Evolutionary conservation across 2,113 vertebrate species (phyloP).

Genomic region (Galemys pyrenaicus): DNA sequence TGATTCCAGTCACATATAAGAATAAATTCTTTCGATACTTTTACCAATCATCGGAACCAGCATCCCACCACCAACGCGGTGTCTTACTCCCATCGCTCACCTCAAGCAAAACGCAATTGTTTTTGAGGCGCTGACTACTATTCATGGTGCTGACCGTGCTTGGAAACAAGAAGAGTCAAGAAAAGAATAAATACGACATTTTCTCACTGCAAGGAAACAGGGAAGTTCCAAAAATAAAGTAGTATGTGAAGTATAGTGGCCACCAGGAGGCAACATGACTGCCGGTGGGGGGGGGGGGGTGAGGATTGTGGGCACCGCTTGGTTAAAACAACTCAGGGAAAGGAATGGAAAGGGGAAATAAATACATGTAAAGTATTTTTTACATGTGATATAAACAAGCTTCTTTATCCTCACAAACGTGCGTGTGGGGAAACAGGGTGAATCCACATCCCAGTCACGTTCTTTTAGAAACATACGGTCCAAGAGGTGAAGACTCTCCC

Average conservation of each 20-base stretch:
- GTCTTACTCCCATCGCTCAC: neutral
- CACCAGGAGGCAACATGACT: neutral
- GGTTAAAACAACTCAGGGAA: neutral
- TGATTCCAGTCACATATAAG: neutral
- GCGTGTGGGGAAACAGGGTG: fast-evolving
- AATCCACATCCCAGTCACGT: neutral
- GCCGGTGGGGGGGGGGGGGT: too few species aligned
- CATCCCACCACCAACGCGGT: neutral
- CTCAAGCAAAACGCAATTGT: neutral
- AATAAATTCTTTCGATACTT: neutral
- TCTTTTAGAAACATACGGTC: neutral
- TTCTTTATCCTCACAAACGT: neutral
- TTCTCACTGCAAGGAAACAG: neutral
- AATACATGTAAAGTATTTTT: neutral
- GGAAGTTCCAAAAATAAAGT: conserved; percentile 15
- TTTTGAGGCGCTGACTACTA: neutral
- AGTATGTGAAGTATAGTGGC: neutral
- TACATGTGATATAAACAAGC: neutral
- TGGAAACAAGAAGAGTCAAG: neutral
- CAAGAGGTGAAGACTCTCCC: neutral
- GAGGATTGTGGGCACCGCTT: neutral
- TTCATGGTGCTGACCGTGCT: neutral
- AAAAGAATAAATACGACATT: neutral
- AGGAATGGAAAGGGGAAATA: neutral
- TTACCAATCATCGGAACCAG: neutral